phyloP scores from a whole-genome alignment of 1,140 invertebrate species.

The Ceratina calcarata region DNA sequence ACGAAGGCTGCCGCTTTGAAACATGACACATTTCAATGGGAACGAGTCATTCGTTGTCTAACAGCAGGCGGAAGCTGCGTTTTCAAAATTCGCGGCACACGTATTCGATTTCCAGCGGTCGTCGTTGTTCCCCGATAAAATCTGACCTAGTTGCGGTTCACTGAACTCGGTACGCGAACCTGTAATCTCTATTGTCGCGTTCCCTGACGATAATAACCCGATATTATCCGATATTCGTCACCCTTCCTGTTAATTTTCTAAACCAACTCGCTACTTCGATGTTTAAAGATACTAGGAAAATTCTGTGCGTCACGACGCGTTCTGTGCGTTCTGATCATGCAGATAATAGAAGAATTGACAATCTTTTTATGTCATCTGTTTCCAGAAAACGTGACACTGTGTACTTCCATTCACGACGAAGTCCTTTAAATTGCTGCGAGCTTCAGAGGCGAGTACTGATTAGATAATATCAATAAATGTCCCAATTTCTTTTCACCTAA shows the following conservation, averaged over 20 bases:
- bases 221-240: slow-evolving; percentile 10
- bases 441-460: neutral
- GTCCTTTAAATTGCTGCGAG: neutral
- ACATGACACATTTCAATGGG: neutral
- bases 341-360: neutral
- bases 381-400: neutral
- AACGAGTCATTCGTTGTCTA: slow-evolving; percentile 31
- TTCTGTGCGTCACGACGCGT: too few species aligned
- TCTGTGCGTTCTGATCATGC: too few species aligned
- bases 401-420: neutral
- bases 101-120: slow-evolving; percentile 14
- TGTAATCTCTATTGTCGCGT: slow-evolving; percentile 42
- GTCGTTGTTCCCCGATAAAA: slow-evolving; percentile 32
- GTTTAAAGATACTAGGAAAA: too few species aligned
- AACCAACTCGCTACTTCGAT: too few species aligned
- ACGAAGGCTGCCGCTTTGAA: neutral
- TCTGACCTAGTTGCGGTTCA: slow-evolving; percentile 46
- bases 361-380: neutral
- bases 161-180: slow-evolving; percentile 15
- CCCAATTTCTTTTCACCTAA: too few species aligned
- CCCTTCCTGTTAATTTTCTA: neutral
- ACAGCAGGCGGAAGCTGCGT: slow-evolving; percentile 7
- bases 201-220: slow-evolving; percentile 1
- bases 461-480: neutral
- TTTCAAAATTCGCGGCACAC: slow-evolving; percentile 7